Evolutionary conservation across 1,140 invertebrate species (phyloP), one percentile per base, ranked within the genome.

Genomic region (Hydropsyche tenuis): DNA sequence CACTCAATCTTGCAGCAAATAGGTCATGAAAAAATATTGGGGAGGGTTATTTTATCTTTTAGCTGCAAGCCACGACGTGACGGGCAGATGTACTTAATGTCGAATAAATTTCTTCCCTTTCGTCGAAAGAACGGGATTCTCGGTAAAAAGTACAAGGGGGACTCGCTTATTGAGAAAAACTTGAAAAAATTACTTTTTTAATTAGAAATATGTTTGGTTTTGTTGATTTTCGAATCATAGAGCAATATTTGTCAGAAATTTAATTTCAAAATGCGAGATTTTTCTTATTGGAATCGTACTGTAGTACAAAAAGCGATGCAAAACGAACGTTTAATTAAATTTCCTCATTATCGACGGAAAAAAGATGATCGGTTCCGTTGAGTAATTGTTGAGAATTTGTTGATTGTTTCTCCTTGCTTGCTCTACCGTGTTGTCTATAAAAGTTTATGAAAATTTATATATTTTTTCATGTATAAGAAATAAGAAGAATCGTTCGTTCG

Each of bases 11-110:
- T 14, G 20, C 48, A 56, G 37, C 73, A 75, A 75, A 75, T 75
- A 75, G 74, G 74, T 75, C 74, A 75, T 53, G 64, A 63, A 63
- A 68, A 69, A 45, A 51, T 73, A 64, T 75, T 75, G 45, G 74
- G 74, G 74, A 73, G 65, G 70, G 71, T 69, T 75, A 75, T 73
- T 73, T 72, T 69, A 72, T 73, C 65, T 72, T 37, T 4, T n/a
- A 6, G 18, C 22, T 43, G 62, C 4, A 46, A 46, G 46, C 4
- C 63, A 65, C 69, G 23, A 42, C 66, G 27, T 66, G 62, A 65
- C 43, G 42, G 46, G 62, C 63, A 75, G 51, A 72, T 73, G 63
- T 72, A 72, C 69, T 75, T 46, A 46, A 64, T 48, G 62, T 72
- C 62, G 63, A 72, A 72, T 66, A 72, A 75, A 72, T 68, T 27